phyloP scores from a whole-genome alignment of 2,888 invertebrate genomes.

The Hetaerina titia region DNA sequence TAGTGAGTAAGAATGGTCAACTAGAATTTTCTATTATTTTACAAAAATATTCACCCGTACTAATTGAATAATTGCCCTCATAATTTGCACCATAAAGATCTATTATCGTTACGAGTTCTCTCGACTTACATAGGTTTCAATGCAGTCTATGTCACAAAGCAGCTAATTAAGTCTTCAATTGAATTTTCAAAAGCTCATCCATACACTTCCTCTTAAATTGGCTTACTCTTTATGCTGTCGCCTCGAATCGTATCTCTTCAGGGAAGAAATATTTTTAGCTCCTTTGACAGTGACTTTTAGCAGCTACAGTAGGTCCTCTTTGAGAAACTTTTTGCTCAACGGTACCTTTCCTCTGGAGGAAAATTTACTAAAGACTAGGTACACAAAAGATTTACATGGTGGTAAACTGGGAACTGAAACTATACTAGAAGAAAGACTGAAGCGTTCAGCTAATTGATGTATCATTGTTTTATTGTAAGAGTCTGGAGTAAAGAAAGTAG shows the following conservation, averaged over 20 bases:
- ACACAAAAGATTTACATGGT: background rate
- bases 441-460: background rate
- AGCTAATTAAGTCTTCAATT: background rate
- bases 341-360: background rate
- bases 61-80: background rate
- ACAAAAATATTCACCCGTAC: background rate
- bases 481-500: background rate
- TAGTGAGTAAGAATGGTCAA: background rate
- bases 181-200: conserved; percentile 11
- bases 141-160: background rate
- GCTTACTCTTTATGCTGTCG: background rate
- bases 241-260: background rate
- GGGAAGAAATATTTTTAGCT: background rate
- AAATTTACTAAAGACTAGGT: background rate
- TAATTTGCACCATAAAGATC: background rate
- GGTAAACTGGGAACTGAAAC: background rate
- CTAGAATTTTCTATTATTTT: background rate
- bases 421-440: background rate
- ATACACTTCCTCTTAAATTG: background rate
- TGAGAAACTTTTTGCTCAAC: background rate
- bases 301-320: background rate
- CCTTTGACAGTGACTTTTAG: background rate
- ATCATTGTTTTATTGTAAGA: background rate
- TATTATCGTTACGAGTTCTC: background rate
- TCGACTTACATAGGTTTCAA: background rate